phyloP scores from a whole-genome alignment of 2,888 invertebrate species.

The Nemoura dubitans region DNA sequence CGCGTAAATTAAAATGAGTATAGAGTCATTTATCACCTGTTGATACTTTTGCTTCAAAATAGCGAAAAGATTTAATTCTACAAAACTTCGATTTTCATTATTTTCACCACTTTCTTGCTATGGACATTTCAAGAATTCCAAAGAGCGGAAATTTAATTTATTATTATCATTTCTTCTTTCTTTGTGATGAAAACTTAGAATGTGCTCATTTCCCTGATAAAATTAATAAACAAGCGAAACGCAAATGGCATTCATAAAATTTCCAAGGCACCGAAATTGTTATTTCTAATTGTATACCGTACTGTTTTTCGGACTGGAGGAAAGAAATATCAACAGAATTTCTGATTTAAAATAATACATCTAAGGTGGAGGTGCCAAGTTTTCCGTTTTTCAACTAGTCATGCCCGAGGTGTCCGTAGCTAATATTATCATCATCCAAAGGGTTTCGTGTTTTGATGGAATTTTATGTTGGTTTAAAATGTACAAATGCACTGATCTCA shows the following conservation, averaged over 20 bases:
- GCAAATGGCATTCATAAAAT: neutral
- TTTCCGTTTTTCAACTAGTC: neutral
- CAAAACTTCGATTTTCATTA: neutral
- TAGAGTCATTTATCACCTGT: neutral
- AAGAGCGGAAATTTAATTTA: neutral
- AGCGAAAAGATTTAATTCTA: neutral
- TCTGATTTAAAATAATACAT: too few species aligned
- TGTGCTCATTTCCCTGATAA: neutral
- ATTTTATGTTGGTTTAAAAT: neutral
- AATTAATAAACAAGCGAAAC: neutral
- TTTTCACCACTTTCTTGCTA: neutral
- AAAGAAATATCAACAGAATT: too few species aligned
- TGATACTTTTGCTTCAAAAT: slow-evolving; percentile 3
- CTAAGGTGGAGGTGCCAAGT: neutral
- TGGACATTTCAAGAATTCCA: neutral
- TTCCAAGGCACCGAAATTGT: neutral
- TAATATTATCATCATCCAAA: neutral
- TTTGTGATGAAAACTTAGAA: neutral
- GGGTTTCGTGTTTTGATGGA: neutral
- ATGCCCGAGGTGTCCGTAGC: neutral
- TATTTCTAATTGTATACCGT: neutral
- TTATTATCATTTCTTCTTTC: neutral
- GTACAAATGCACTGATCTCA: neutral
- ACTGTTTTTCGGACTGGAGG: too few species aligned
- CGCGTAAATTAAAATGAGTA: neutral